A percentile compares a stretch with the other conserved stretches of the same genome.
phyloP scores from a whole-genome alignment of 2,797 vertebrate species.

The Neostethus bicornis region DNA sequence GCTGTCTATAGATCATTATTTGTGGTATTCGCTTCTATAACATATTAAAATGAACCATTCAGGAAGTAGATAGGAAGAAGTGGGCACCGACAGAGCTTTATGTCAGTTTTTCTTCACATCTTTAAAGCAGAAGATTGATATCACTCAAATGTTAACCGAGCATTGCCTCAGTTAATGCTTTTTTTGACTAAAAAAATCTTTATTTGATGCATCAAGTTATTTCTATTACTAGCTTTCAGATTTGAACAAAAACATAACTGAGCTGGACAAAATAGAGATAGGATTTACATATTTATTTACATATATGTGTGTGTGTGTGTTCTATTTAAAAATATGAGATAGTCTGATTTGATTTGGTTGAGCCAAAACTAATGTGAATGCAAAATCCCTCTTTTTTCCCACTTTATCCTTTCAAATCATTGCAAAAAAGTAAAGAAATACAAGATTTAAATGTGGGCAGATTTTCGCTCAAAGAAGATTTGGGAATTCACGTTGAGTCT shows the following conservation, averaged over 20 bases:
- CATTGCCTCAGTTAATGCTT: too few species aligned
- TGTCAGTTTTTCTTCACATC: not conserved
- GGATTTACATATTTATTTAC: constrained; percentile 12
- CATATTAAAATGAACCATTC: not conserved
- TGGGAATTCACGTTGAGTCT: constrained; percentile 30
- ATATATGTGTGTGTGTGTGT: constrained; percentile 19
- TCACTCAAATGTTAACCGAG: not conserved
- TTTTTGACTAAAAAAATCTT: not conserved
- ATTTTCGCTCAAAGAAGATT: constrained; percentile 24
- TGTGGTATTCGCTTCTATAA: not conserved
- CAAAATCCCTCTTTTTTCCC: constrained; percentile 47
- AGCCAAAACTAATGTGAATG: constrained; percentile 64
- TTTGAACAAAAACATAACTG: too few species aligned
- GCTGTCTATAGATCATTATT: not conserved
- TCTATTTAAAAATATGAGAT: too few species aligned
- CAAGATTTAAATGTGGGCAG: constrained; percentile 12
- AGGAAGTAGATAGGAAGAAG: not conserved
- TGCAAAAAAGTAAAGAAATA: constrained; percentile 36
- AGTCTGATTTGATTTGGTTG: constrained; percentile 46
- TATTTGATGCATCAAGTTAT: not conserved
- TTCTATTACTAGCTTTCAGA: too few species aligned
- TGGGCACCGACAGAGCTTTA: not conserved
- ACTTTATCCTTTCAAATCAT: constrained; percentile 45
- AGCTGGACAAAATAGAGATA: constrained; percentile 17
- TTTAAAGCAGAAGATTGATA: constrained; percentile 1